phyloP scores from a whole-genome alignment of 2,797 vertebrate genomes.

The Sylvia borin region DNA sequence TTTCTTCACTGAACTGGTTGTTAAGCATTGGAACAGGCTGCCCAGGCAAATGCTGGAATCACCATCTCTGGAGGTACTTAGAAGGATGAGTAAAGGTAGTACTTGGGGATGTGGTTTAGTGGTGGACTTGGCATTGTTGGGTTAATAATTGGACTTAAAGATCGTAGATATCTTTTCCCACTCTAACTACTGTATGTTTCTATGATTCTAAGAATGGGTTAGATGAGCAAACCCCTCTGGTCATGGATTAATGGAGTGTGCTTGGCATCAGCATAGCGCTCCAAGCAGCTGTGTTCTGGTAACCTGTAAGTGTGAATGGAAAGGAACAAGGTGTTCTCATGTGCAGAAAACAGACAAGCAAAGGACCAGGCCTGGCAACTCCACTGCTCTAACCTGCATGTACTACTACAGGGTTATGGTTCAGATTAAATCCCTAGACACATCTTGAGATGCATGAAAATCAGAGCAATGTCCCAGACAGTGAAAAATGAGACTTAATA shows the following conservation, averaged over 20 bases:
- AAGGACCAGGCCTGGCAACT: not conserved
- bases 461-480: fast-evolving
- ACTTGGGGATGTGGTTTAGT: not conserved
- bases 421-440: not conserved
- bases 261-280: fast-evolving
- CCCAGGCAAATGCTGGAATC: not conserved
- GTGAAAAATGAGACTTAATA: not conserved
- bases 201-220: not conserved
- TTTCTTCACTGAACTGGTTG: fast-evolving
- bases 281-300: not conserved
- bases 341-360: fast-evolving
- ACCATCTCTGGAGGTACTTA: not conserved
- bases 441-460: not conserved
- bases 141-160: not conserved
- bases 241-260: fast-evolving
- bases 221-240: not conserved
- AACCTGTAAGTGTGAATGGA: not conserved
- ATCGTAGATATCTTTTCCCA: not conserved
- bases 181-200: not conserved
- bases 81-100: not conserved
- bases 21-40: not conserved
- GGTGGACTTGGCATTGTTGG: not conserved
- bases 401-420: not conserved
- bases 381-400: not conserved
- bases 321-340: fast-evolving